A percentile compares a stretch with the other conserved stretches of the same genome.
Conservation (phyloP, 2,888 invertebrate genomes). For the Pycnomerus fuliginosus region DNA sequence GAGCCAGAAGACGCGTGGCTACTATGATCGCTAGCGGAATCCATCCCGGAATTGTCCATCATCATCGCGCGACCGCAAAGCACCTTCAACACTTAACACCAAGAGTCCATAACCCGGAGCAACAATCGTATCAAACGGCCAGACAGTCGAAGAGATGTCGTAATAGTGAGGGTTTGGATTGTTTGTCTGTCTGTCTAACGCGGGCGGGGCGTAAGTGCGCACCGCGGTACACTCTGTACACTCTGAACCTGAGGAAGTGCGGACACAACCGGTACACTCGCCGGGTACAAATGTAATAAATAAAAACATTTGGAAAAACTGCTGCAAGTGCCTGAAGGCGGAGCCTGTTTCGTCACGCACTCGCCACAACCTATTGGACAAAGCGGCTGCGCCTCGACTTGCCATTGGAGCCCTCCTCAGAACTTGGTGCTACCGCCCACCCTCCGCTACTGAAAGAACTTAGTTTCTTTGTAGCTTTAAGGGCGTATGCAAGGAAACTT, state of each 20-base stretch:
- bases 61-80: conserved; percentile 32
- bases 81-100: conserved; percentile 29
- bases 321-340: conserved; percentile 51
- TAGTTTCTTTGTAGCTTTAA: conserved; percentile 62
- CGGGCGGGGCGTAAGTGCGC: conserved; percentile 48
- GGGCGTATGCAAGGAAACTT: conserved; percentile 55
- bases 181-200: conserved; percentile 52
- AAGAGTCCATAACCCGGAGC: conserved; percentile 15
- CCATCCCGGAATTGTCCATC: conserved; percentile 61
- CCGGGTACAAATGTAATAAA: conserved; percentile 71
- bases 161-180: conserved; percentile 47
- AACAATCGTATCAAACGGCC: conserved; percentile 26
- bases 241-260: conserved; percentile 39
- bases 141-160: conserved; percentile 52
- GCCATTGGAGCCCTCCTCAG: conserved; percentile 46
- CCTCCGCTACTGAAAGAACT: conserved; percentile 52
- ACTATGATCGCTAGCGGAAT: conserved; percentile 61
- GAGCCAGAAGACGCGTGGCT: conserved; percentile 58
- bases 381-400: conserved; percentile 33
- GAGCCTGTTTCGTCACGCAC: conserved; percentile 53
- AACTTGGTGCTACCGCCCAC: conserved; percentile 38
- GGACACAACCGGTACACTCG: conserved; percentile 64
- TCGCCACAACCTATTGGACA: conserved; percentile 58
- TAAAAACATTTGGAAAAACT: conserved; percentile 63
- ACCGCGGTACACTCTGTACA: conserved; percentile 39